phyloP scores from a whole-genome alignment of 2,888 invertebrate genomes.

The Chrysolina americana region DNA sequence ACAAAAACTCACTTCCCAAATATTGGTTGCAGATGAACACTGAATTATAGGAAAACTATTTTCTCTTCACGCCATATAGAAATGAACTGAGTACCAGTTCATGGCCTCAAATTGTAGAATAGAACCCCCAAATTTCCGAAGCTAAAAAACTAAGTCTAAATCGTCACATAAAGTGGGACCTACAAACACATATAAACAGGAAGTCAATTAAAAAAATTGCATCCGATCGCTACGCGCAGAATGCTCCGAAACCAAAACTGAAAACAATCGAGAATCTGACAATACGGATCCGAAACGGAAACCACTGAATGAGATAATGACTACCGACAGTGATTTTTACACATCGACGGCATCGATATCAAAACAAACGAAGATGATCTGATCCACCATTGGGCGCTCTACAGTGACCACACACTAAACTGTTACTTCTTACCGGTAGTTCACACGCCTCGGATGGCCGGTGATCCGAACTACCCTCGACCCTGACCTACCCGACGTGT shows the following conservation, averaged over 20 bases:
- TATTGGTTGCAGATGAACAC: no score
- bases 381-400: conserved; percentile 66
- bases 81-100: no score
- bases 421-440: conserved; percentile 66
- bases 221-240: neutral
- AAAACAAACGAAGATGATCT: conserved; percentile 46
- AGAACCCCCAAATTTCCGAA: no score
- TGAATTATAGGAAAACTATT: no score
- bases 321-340: conserved; percentile 59
- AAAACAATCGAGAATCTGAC: conserved; percentile 3
- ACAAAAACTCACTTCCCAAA: no score
- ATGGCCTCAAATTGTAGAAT: no score
- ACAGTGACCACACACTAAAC: conserved; percentile 68
- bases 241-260: neutral
- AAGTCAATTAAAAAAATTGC: neutral
- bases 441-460: conserved; percentile 67
- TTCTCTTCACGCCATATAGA: no score
- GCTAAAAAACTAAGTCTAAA: no score
- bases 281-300: conserved; percentile 59
- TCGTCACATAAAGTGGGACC: no score
- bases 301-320: conserved; percentile 63
- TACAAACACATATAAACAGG: no score
- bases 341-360: conserved; percentile 64
- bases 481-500: conserved; percentile 67
- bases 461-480: conserved; percentile 70